Evolutionary conservation across 2,888 invertebrate genomes (phyloP).

Genomic region (Lycocerus yunnanus): DNA sequence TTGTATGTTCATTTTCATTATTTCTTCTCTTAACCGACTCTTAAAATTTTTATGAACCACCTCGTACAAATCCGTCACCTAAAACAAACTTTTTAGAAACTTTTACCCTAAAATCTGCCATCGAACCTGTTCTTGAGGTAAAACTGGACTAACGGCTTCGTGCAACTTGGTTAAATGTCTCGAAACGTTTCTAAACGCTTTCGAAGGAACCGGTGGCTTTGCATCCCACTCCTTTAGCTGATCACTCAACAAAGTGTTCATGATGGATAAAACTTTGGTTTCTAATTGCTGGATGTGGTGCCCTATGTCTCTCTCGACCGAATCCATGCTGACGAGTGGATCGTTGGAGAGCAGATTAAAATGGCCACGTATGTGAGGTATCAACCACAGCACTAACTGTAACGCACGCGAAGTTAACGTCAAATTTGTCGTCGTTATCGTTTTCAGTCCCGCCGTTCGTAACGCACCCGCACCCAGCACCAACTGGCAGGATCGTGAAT

Average conservation of each 20-base stretch:
- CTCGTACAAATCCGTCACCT: conserved; percentile 56
- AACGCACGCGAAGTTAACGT: conserved; percentile 84
- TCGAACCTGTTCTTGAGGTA: conserved; percentile 77
- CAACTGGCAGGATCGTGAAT: conserved; percentile 88
- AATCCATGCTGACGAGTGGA: conserved; percentile 65
- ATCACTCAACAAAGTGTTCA: conserved; percentile 80
- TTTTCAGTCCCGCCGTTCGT: conserved; percentile 90
- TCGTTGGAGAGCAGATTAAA: conserved; percentile 66
- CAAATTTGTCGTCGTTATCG: conserved; percentile 92
- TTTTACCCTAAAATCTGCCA: background rate
- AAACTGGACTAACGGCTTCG: conserved; percentile 84
- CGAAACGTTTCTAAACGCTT: conserved; percentile 84
- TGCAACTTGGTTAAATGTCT: conserved; percentile 89
- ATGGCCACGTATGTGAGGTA: conserved; percentile 72
- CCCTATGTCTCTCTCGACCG: conserved; percentile 77
- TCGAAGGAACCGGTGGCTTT: conserved; percentile 92
- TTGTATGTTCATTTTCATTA: conserved; percentile 83
- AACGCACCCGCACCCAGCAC: conserved; percentile 96
- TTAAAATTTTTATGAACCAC: conserved; percentile 86
- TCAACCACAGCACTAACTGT: conserved; percentile 79
- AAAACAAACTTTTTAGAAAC: conserved; percentile 27
- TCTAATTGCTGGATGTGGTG: conserved; percentile 93
- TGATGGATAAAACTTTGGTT: conserved; percentile 87
- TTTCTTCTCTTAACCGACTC: conserved; percentile 80
- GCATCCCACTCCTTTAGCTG: conserved; percentile 91